Evolutionary conservation across 2,113 vertebrate genomes (phyloP), one percentile per base, ranked within the genome.

Genomic region (Burhinus oedicnemus): DNA sequence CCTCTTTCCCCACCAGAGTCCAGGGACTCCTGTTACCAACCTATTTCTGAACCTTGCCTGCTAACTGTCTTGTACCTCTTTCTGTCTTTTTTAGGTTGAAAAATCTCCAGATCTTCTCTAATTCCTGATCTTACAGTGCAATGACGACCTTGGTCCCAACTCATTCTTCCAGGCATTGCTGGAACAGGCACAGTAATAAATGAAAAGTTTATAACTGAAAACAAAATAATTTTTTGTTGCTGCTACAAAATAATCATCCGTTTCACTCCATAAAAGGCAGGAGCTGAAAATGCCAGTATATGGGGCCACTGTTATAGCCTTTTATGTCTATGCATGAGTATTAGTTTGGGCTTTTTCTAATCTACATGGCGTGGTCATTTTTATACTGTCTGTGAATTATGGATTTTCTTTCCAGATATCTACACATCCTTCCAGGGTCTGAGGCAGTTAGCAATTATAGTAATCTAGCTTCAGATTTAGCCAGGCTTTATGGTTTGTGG

Each of bases 371-470:
- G 1, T 15, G 32, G 29, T n/a, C 74, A 83, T 72, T 90, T 92
- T 94, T 83, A 68, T 77, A 70, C 38, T 55, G 36, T 15, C 91
- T 83, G 45, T 72, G 70, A 93, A 93, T 65, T 89, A 96, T 52
- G 62, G 75, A 87, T 91, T 94, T 95, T 89, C 83, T 90, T 93
- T 96, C 44, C 81, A 93, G 58, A 66, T 85, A 90, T 36, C 49
- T 85, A 66, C 38, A 74, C 45, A 90, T 58, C 62, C 38, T 96
- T 81, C 60, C 42, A 76, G 58, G 26, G n/a, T 87, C 42, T 91
- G 45, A 89, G 71, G 29, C 66, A 90, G 26, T 80, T 90, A 83
- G 45, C 75, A 83, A 80, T 95, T 96, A 87, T 64, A 58, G 60
- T 88, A 95, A 93, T 86, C 95, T 90, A 95, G 23, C 32, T 80